Evolutionary conservation across 2,113 vertebrate genomes (phyloP), one percentile per base, ranked within the genome.

Genomic region (Oreotrochilus melanogaster): DNA sequence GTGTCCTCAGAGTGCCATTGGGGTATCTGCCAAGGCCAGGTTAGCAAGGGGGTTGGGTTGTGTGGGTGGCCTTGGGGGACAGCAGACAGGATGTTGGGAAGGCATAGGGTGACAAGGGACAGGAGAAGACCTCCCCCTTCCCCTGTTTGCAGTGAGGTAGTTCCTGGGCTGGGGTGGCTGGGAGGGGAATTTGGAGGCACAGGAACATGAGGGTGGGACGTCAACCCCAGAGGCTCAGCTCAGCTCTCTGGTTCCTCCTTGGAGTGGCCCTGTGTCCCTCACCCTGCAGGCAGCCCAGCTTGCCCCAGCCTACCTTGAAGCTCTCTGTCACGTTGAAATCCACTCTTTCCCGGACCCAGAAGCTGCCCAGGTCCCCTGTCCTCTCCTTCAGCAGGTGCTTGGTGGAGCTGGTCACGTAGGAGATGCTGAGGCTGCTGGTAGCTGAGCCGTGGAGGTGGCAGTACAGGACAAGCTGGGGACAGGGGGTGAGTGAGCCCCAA

Each of bases 331-430:
- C 64, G 0, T 37, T 92, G 78, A 99, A 97, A 23, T 98, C 96
- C 75, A 99, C 98, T 78, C 98, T 98, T n/a, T 99, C 99, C 58
- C 99, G 98, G 71, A 99, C 97, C 99, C 99, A 99, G 75, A 84
- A 92, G 37, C 98, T 97, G 4, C 99, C 99, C 51, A 98, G 94
- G 39, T 99, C 98, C 5, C 99, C 99, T 0, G 23, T 98, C 53
- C 98, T 98, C 72, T 98, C 60, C 96, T 96, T 98, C 72, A 98
- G 93, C 1, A 96, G 58, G 13, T 37, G 51, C 2, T 45, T 23
- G 2, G 8, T 8, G 28, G 85, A 81, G 17, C 67, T 92, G 4
- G 75, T 95, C 66, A 93, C 42, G 0, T 97, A 97, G 89, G 97
- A 95, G 89, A 99, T 97, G 10, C 97, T 97, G 65, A 99, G 97